Evolutionary conservation across 2,113 vertebrate genomes (phyloP), one percentile per base, ranked within the genome.

Genomic region (Callionymus lyra): DNA sequence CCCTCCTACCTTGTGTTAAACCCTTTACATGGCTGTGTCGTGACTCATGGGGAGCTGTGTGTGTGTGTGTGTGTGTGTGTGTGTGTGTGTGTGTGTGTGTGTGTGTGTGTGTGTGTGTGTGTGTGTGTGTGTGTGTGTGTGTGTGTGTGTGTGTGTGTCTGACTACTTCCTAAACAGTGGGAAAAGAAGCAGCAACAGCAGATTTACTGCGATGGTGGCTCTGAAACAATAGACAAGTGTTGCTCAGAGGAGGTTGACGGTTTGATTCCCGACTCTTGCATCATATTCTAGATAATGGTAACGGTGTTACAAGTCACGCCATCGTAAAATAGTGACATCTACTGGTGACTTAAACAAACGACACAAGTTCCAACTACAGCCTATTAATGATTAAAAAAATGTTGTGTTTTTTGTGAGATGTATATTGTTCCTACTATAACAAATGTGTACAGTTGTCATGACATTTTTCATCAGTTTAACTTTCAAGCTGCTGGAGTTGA

Each of bases 1-100:
- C 73, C 68, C 71, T 78, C 82, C 82, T 58, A 82, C 82, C 65
- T 70, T 34, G 50, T 61, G 59, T 59, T 80, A 80, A 82, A 63
- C 76, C 53, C 59, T 56, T 82, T 79, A 76, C 63, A 72, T 51
- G 59, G 67, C 69, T 64, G 73, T 42, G 63, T 74, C 43, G 57
- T 83, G 82, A 85, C 63, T 81, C 80, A 77, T 35, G 44, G 52
- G 58, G 53, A 63, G 45, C 56, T 47, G 41, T 44, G 38, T 2
- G 41, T 16, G 21, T 16, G 31, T 38, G 57, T 42, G 1, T n/a
- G 41, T 39, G 34, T 41, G 56, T 32, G 33, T 31, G 44, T 34
- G 41, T 44, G 38, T 2, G 41, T 16, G 21, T 16, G 31, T 38
- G 57, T 42, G 1, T n/a, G 41, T 39, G 34, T 41, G 56, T 32